Conservation (phyloP, 2,113 vertebrate genomes). For the Seriola quinqueradiata region DNA sequence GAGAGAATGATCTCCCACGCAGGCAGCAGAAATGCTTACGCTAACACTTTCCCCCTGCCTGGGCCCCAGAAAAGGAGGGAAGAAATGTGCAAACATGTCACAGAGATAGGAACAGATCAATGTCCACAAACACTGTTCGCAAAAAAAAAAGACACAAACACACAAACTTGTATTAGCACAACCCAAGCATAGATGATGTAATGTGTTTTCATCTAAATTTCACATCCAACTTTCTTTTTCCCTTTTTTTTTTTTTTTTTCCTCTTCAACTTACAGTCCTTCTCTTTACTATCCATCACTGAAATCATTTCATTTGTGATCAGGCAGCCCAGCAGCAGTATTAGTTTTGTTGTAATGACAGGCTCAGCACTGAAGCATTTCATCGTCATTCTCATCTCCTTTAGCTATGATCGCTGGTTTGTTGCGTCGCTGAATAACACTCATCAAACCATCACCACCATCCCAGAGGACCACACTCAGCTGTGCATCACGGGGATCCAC, state of each 20-base stretch:
- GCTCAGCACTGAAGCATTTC: constrained; percentile 43
- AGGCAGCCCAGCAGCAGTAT: constrained; percentile 29
- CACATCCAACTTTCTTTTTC: constrained; percentile 5
- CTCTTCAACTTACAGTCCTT: constrained; percentile 15
- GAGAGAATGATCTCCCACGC: constrained; percentile 73
- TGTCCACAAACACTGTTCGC: constrained; percentile 53
- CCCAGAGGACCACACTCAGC: constrained; percentile 42
- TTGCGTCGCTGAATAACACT: constrained; percentile 44
- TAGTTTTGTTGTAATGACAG: constrained; percentile 50
- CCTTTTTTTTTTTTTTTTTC: not conserved
- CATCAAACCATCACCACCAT: constrained; percentile 6
- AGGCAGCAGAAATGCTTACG: constrained; percentile 76
- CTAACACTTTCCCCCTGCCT: constrained; percentile 62
- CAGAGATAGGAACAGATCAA: constrained; percentile 61
- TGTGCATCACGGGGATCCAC: constrained; percentile 40
- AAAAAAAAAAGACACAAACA: constrained; percentile 47
- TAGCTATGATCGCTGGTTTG: constrained; percentile 60
- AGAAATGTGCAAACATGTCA: constrained; percentile 55
- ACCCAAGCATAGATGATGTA: constrained; percentile 24
- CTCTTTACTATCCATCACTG: constrained; percentile 56
- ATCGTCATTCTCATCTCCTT: constrained; percentile 44
- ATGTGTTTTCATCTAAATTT: constrained; percentile 23
- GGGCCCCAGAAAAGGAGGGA: constrained; percentile 10
- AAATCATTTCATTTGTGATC: constrained; percentile 54
- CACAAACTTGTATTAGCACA: constrained; percentile 34